A percentile compares a stretch with the other conserved stretches of the same genome.
These are phyloP conservation scores for Oedothorax gibbosus DNA, from an alignment of 1,140 invertebrate genomes.

Conservation along the genomic window DNA sequence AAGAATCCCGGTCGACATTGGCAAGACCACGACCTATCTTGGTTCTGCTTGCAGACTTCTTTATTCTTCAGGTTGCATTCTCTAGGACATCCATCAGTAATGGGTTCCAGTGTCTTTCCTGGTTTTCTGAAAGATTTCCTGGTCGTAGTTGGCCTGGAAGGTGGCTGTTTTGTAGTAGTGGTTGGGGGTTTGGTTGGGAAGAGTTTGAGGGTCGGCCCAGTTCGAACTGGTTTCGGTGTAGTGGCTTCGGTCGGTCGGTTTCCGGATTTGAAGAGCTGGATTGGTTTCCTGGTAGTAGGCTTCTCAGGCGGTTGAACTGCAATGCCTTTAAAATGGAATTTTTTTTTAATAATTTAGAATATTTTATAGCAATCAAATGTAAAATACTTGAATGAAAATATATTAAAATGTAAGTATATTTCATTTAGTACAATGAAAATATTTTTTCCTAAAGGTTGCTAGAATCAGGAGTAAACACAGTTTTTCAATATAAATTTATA, in stretches of 20 bases:
- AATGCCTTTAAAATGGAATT: not conserved
- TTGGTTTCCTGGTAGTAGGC: slow-evolving; percentile 36
- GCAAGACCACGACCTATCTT: slow-evolving; percentile 53
- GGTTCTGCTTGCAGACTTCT: slow-evolving; percentile 77
- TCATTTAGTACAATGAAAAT: too few relatives aligned
- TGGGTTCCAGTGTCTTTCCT: slow-evolving; percentile 39
- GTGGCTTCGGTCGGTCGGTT: slow-evolving; percentile 52
- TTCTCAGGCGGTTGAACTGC: not conserved
- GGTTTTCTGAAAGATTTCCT: slow-evolving; percentile 43
- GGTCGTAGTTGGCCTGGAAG: slow-evolving; percentile 19
- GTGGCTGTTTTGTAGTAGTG: slow-evolving; percentile 40
- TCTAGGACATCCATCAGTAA: slow-evolving; percentile 66
- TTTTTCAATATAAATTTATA: too few relatives aligned
- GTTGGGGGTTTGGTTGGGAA: slow-evolving; percentile 60
- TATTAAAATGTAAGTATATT: too few relatives aligned
- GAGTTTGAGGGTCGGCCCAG: slow-evolving; percentile 38
- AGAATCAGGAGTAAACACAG: too few relatives aligned
- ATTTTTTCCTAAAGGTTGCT: too few relatives aligned
- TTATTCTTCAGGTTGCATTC: slow-evolving; percentile 83
- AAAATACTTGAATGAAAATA: too few relatives aligned
- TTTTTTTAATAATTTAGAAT: too few relatives aligned
- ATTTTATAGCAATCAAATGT: too few relatives aligned
- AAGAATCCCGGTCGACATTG: slow-evolving; percentile 68
- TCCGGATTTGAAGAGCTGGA: slow-evolving; percentile 55
- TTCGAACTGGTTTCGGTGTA: slow-evolving; percentile 29